phyloP scores from a whole-genome alignment of 2,797 vertebrate genomes.

The Diplodus puntazzo region DNA sequence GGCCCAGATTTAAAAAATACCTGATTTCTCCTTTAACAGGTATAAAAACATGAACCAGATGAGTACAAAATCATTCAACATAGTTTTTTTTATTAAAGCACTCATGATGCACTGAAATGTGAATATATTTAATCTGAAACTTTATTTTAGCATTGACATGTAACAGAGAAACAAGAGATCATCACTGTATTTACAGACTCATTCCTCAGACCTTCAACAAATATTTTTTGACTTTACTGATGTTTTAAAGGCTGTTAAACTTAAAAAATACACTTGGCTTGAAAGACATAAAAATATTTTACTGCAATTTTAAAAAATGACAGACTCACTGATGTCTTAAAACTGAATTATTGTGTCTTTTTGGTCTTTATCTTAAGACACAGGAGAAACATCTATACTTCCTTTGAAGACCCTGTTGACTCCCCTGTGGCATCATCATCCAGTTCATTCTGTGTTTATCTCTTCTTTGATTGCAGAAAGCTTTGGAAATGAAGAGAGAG shows the following conservation, averaged over 20 bases:
- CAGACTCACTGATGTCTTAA: neutral
- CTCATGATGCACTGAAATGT: neutral
- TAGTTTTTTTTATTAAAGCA: neutral
- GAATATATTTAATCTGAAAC: neutral
- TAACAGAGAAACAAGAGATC: neutral
- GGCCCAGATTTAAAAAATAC: too few species aligned
- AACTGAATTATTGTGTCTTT: neutral
- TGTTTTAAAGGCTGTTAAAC: neutral
- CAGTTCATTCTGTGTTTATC: neutral
- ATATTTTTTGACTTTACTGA: too few species aligned
- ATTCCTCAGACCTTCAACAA: too few species aligned
- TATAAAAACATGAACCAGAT: neutral
- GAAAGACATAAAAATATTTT: neutral
- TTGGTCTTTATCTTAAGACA: neutral
- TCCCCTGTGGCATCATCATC: neutral
- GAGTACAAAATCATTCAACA: neutral
- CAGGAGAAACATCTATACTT: neutral
- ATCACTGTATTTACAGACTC: too few species aligned
- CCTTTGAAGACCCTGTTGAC: neutral
- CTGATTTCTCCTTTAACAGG: too few species aligned
- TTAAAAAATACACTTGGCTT: neutral
- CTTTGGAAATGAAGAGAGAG: constrained; percentile 93
- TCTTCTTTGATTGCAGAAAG: constrained; percentile 82
- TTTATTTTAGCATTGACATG: neutral
- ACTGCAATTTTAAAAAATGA: neutral